These are phyloP conservation scores for Machimus atricapillus DNA, from an alignment of 2,888 invertebrate species.

Conservation along the genomic window DNA sequence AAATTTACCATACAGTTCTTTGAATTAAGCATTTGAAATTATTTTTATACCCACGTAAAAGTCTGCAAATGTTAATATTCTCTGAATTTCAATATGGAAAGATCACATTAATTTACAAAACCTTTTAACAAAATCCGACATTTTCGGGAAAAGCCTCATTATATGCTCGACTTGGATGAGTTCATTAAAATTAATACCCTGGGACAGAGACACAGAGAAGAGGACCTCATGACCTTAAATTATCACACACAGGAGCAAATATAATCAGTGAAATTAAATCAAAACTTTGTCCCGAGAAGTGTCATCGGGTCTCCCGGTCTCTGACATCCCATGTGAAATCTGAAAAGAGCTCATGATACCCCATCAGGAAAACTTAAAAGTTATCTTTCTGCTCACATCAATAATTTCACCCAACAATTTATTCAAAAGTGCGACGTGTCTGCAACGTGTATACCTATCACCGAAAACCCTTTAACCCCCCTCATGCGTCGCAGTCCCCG, in stretches of 20 bases:
- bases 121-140: not conserved
- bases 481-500: not conserved
- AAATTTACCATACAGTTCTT: not conserved
- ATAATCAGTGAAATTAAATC: constrained; percentile 42
- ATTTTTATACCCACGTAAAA: not conserved
- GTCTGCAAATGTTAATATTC: not conserved
- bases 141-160: not conserved
- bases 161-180: not conserved
- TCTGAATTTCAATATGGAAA: not conserved
- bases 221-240: not conserved
- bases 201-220: not conserved
- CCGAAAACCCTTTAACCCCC: not conserved
- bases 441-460: not conserved
- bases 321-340: not conserved
- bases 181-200: not conserved
- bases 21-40: not conserved
- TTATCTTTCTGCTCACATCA: constrained; percentile 43
- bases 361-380: constrained; percentile 40
- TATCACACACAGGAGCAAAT: not conserved
- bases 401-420: constrained; percentile 47
- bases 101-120: not conserved
- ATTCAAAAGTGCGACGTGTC: constrained; percentile 11
- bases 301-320: not conserved
- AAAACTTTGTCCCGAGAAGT: constrained; percentile 33
- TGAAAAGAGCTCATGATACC: constrained; percentile 30